A percentile compares a stretch with the other conserved stretches of the same genome.
Evolutionary conservation across 2,797 vertebrate species (phyloP).

Genomic region (Mionectes olivaceus): DNA sequence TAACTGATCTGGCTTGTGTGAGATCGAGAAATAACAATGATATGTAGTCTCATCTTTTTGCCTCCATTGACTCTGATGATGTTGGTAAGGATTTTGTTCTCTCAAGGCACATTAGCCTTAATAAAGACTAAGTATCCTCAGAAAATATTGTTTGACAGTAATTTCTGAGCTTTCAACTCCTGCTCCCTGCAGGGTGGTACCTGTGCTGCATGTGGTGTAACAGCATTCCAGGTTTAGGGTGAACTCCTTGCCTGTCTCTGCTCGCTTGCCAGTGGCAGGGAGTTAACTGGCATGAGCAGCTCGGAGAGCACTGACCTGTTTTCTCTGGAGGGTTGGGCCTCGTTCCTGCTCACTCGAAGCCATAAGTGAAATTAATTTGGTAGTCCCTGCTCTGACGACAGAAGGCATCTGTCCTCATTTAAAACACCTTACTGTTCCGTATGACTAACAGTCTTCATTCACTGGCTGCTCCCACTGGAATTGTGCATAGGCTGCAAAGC

Average conservation of each 20-base stretch:
- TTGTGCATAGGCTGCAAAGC: conserved; percentile 5
- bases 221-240: background rate
- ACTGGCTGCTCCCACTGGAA: background rate
- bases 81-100: background rate
- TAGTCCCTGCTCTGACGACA: background rate
- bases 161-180: background rate
- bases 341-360: background rate
- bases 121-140: background rate
- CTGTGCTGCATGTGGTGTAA: conserved; percentile 3
- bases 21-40: background rate
- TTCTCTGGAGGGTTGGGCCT: background rate
- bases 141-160: background rate
- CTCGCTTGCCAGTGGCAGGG: background rate
- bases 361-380: conserved; percentile 38
- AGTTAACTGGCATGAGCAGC: background rate
- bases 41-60: background rate
- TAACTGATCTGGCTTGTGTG: background rate
- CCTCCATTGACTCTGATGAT: background rate
- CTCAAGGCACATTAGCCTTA: background rate
- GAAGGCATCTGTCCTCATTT: conserved; percentile 48
- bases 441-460: conserved; percentile 28
- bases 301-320: conserved; percentile 19
- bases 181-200: background rate
- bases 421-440: background rate
- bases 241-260: background rate